Percentiles rank a stretch among this genome's conserved stretches.
phyloP scores from a whole-genome alignment of 2,797 vertebrate species.

The Rhabdomys pumilio region DNA sequence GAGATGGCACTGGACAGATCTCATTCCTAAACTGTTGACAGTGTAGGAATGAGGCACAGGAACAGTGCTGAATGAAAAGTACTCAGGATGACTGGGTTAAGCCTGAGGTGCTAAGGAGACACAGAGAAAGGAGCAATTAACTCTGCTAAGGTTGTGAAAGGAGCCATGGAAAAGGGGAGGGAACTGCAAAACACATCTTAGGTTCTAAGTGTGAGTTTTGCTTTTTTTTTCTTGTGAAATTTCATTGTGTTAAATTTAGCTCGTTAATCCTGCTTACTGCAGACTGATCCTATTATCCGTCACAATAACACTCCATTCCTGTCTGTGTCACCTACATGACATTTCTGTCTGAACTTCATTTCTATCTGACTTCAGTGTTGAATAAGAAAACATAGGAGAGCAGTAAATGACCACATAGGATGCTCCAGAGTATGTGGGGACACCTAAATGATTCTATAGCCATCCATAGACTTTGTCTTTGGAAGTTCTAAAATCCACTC shows the following conservation, averaged over 20 bases:
- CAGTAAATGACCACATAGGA: neutral
- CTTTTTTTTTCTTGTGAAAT: conserved; percentile 39
- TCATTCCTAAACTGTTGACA: neutral
- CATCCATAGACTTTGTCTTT: neutral
- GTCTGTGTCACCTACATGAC: neutral
- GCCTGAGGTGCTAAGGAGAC: neutral
- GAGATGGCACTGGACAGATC: neutral
- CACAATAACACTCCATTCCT: neutral
- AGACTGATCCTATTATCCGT: conserved; percentile 30
- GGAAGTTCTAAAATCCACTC: neutral
- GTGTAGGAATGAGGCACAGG: neutral
- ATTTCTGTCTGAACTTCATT: neutral
- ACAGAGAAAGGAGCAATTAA: neutral
- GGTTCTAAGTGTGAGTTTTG: conserved; percentile 7
- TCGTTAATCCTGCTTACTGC: neutral
- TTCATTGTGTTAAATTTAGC: conserved; percentile 52
- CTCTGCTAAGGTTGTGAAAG: neutral
- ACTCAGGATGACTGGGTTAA: neutral
- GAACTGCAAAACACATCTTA: neutral
- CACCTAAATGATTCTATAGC: neutral
- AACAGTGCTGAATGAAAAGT: neutral
- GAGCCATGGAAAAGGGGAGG: neutral
- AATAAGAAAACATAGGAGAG: neutral
- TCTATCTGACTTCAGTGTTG: neutral
- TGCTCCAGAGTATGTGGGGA: neutral